Evolutionary conservation across 2,797 vertebrate species (phyloP), one percentile per base, ranked within the genome.

Genomic region (Fistularia commersonii): DNA sequence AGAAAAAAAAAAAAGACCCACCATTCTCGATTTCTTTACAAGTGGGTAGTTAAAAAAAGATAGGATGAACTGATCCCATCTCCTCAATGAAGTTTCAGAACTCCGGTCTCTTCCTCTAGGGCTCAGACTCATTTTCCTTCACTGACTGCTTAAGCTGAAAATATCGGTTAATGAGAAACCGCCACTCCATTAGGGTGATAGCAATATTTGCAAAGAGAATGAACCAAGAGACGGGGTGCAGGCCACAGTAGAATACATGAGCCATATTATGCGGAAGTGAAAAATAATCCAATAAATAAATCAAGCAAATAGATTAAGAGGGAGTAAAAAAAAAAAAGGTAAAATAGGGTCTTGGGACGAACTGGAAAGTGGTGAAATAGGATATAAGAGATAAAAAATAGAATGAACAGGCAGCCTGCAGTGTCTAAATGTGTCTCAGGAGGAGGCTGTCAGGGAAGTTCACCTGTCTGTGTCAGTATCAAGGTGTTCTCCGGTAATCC

Each of bases 161-260:
- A 13, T 65, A 61, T 45, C 66, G 73, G 11, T 50, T 3, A 13
- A 64, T 0, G 3, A 91, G 54, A 52, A 84, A 90, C 0, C 53
- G 42, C 89, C 88, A 90, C 51, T 91, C 85, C 0, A 88, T 47
- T 8, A 86, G 11, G 3, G 71, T 72, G 23, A 89, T 0, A 23
- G 50, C 0, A 1, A 80, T 8, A 47, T 86, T 88, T 0, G 63
- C 50, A 5, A 84, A 12, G 8, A 89, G 38, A 31, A 87, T 88
- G 44, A 82, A 68, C 56, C 85, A 82, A 39, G 87, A 71, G n/a
- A 87, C 41, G 0, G 87, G 87, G 41, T 91, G 90, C 41, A 90
- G 0, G 11, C 85, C 87, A 0, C 1, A 82, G 66, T 72, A 86
- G 52, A 84, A 79, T 39, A 0, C 2, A 0, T 66, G 32, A 0